phyloP scores from a whole-genome alignment of 2,888 invertebrate genomes.

The Callimorpha dominula region DNA sequence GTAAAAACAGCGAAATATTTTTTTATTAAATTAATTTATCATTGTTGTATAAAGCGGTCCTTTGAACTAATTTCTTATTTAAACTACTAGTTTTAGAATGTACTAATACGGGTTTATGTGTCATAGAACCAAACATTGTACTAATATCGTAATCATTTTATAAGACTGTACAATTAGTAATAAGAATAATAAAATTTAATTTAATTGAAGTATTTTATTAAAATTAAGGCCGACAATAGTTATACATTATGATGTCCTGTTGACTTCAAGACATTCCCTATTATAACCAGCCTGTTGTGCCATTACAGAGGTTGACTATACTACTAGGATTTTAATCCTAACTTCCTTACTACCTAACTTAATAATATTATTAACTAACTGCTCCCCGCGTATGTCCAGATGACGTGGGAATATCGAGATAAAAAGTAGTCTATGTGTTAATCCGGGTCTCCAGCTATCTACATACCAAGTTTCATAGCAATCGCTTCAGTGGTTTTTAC shows the following conservation, averaged over 20 bases:
- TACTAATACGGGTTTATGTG: constrained; percentile 66
- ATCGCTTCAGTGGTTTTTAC: too few species aligned
- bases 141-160: constrained; percentile 35
- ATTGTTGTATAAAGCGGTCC: constrained; percentile 17
- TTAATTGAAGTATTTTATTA: not conserved
- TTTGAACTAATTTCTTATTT: not conserved
- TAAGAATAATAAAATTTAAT: constrained; percentile 42
- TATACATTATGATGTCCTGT: too few species aligned
- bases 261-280: too few species aligned
- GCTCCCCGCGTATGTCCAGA: too few species aligned
- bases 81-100: constrained; percentile 28
- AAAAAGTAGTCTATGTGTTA: too few species aligned
- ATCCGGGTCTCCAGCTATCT: too few species aligned
- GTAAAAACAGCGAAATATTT: constrained; percentile 43
- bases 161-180: constrained; percentile 60
- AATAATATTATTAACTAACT: too few species aligned
- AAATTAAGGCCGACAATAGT: not conserved
- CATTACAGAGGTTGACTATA: not conserved
- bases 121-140: constrained; percentile 59
- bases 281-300: not conserved
- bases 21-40: constrained; percentile 1
- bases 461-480: too few species aligned
- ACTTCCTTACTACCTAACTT: too few species aligned
- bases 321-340: too few species aligned
- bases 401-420: too few species aligned